Evolutionary conservation across 2,888 invertebrate genomes (phyloP).

Genomic region (Drosophila pegasa): DNA sequence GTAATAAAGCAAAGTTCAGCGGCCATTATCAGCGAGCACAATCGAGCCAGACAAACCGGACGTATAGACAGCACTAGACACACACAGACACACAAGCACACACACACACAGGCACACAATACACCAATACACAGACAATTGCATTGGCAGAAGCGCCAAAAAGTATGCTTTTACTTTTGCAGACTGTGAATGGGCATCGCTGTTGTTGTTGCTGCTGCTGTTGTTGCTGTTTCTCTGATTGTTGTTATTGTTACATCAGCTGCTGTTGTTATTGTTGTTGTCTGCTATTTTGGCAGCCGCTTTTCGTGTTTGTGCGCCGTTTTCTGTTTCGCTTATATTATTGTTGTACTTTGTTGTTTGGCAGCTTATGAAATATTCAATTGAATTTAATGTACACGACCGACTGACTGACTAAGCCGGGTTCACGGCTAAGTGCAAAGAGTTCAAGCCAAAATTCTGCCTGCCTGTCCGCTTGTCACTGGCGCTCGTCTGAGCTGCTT

Average conservation of each 20-base stretch:
- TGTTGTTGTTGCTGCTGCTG: constrained; percentile 13
- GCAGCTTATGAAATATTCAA: constrained; percentile 76
- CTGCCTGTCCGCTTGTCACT: constrained; percentile 31
- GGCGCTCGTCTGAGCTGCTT: constrained; percentile 9
- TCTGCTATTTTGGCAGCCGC: constrained; percentile 54
- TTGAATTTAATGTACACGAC: constrained; percentile 75
- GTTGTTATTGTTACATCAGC: constrained; percentile 9
- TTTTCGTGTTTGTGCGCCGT: constrained; percentile 53
- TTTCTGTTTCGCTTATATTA: constrained; percentile 37
- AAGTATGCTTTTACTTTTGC: constrained; percentile 65
- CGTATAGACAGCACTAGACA: constrained; percentile 50
- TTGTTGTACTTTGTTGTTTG: constrained; percentile 57
- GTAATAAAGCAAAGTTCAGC: constrained; percentile 70
- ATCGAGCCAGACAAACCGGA: constrained; percentile 57
- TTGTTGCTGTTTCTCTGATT: constrained; percentile 8
- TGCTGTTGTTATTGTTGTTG: constrained; percentile 14
- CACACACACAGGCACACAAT: constrained; percentile 9
- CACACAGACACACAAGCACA: constrained; percentile 19
- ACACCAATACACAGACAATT: constrained; percentile 24
- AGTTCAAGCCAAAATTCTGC: constrained; percentile 49
- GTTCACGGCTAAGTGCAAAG: constrained; percentile 57
- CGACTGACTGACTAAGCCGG: constrained; percentile 67
- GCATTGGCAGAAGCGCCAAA: constrained; percentile 50
- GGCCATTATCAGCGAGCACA: constrained; percentile 70
- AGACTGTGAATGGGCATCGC: constrained; percentile 43